Percentiles rank a stretch among this genome's conserved stretches.
These are phyloP conservation scores for Masnerella sp. DNA, from an alignment of 2,888 invertebrate species.

Conservation along the genomic window DNA sequence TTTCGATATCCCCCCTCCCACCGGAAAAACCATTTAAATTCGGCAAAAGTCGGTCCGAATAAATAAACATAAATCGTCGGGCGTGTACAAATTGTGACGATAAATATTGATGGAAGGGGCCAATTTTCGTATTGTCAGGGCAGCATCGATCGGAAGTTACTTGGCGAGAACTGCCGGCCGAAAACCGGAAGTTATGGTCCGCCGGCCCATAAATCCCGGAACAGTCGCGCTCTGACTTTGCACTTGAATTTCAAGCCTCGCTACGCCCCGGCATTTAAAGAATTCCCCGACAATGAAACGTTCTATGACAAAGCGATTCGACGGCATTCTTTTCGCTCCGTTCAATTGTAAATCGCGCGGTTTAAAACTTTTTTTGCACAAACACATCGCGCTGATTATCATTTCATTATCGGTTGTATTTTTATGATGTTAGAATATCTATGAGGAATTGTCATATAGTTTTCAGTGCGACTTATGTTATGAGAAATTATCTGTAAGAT, in stretches of 20 bases:
- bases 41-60: constrained; percentile 8
- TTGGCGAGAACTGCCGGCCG: constrained; percentile 48
- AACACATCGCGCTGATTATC: too few species aligned
- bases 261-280: constrained; percentile 58
- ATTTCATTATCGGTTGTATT: too few species aligned
- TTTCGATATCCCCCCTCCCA: not conserved
- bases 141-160: constrained; percentile 55
- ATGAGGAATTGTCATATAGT: too few species aligned
- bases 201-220: constrained; percentile 52
- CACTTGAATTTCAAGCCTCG: constrained; percentile 58
- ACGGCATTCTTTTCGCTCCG: constrained; percentile 32
- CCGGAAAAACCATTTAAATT: constrained; percentile 9
- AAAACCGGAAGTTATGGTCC: constrained; percentile 57
- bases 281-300: constrained; percentile 47
- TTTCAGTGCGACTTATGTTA: too few species aligned
- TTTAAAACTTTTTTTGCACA: constrained; percentile 31
- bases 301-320: constrained; percentile 41
- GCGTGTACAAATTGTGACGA: constrained; percentile 50
- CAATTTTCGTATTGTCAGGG: constrained; percentile 56
- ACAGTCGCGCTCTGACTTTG: constrained; percentile 52
- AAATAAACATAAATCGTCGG: constrained; percentile 34
- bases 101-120: constrained; percentile 52
- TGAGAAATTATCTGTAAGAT: too few species aligned
- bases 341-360: constrained; percentile 36
- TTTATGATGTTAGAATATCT: too few species aligned